A percentile compares a stretch with the other conserved stretches of the same genome.
These are phyloP conservation scores for Latrodectus hesperus DNA, from an alignment of 2,888 invertebrate genomes.

Conservation along the genomic window DNA sequence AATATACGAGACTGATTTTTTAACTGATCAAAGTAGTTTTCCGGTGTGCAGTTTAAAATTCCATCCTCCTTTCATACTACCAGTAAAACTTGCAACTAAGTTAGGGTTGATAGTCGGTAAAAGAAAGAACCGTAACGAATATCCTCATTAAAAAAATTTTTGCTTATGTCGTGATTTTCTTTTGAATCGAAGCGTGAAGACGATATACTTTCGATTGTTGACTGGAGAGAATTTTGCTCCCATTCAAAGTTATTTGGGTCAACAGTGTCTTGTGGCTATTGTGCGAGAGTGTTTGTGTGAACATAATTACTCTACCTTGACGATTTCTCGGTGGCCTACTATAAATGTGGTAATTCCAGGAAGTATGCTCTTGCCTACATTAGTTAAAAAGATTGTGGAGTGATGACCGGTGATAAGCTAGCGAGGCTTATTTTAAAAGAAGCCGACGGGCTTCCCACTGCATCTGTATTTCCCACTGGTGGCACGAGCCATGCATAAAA, in stretches of 20 bases:
- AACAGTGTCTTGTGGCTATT: slow-evolving; percentile 60
- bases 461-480: too few relatives aligned
- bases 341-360: slow-evolving; percentile 45
- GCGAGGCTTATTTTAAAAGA: too few relatives aligned
- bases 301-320: slow-evolving; percentile 33
- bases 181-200: slow-evolving; percentile 50
- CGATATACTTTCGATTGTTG: slow-evolving; percentile 67
- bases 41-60: too few relatives aligned
- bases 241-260: slow-evolving; percentile 55
- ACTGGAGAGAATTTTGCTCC: slow-evolving; percentile 54
- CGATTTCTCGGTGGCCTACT: slow-evolving; percentile 19
- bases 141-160: slow-evolving; percentile 44
- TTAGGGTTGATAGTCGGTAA: slow-evolving; percentile 29
- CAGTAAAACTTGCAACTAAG: slow-evolving; percentile 27
- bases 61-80: background rate
- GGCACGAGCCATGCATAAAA: too few relatives aligned
- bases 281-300: slow-evolving; percentile 23
- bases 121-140: slow-evolving; percentile 39
- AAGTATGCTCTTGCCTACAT: slow-evolving; percentile 3
- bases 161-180: slow-evolving; percentile 44
- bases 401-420: too few relatives aligned
- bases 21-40: too few relatives aligned
- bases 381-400: too few relatives aligned
- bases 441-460: too few relatives aligned
- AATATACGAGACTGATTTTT: too few relatives aligned